Conservation (phyloP, 2,113 vertebrate genomes). For the Pogona vitticeps region DNA sequence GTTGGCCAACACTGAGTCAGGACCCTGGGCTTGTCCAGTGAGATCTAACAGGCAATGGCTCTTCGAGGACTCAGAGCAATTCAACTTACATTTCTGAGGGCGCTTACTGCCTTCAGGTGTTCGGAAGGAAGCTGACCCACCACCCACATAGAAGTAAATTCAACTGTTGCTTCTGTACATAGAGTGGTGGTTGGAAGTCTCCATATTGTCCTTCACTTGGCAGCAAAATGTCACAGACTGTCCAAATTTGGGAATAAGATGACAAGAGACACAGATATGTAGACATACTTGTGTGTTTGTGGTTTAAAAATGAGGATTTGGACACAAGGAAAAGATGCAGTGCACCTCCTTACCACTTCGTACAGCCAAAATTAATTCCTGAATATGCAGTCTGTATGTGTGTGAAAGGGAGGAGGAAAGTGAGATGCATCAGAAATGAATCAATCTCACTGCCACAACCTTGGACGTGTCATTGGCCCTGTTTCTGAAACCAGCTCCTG, state of each 20-base stretch:
- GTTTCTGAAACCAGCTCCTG: not conserved
- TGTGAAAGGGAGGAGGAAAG: too few relatives aligned
- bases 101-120: too few relatives aligned
- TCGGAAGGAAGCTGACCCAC: too few relatives aligned
- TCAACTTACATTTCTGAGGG: too few relatives aligned
- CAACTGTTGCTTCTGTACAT: not conserved
- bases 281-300: too few relatives aligned
- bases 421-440: not conserved
- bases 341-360: not conserved
- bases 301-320: too few relatives aligned
- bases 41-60: not conserved
- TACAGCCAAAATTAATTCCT: not conserved
- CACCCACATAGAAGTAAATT: too few relatives aligned
- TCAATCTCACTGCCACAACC: not conserved
- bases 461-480: not conserved
- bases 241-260: not conserved
- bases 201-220: not conserved
- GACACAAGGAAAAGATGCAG: not conserved
- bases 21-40: too few relatives aligned
- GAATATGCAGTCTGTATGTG: not conserved
- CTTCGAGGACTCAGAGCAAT: too few relatives aligned
- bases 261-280: not conserved
- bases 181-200: too few relatives aligned
- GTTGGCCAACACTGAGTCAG: not conserved
- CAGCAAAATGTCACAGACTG: not conserved